Evolutionary conservation across 2,797 vertebrate species (phyloP).

Genomic region (Podarcis siculus): DNA sequence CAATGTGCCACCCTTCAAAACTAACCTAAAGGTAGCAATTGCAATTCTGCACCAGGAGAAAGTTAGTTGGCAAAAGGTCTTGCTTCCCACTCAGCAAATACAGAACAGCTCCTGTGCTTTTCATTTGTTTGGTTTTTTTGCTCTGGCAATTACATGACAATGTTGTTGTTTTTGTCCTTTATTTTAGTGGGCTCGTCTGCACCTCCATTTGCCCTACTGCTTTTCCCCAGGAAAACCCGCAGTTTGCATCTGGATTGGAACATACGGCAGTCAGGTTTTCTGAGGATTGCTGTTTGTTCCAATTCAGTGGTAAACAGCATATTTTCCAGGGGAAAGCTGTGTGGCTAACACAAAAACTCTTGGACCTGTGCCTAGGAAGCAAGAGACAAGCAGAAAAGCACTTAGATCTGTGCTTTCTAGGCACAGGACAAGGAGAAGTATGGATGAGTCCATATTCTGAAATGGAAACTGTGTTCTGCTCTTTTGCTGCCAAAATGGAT

Average conservation of each 20-base stretch:
- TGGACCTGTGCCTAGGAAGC: no score
- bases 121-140: background rate
- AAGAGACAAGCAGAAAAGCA: no score
- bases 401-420: background rate
- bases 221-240: no score
- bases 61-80: background rate
- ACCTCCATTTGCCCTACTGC: no score
- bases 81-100: background rate
- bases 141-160: background rate
- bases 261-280: no score
- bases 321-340: no score
- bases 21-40: background rate
- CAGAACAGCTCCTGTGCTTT: background rate
- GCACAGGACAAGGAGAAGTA: no score
- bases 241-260: no score
- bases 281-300: no score
- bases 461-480: background rate
- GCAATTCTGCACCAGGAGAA: background rate
- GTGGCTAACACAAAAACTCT: no score
- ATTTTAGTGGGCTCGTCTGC: no score
- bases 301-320: no score
- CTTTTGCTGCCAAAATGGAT: background rate
- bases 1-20: background rate
- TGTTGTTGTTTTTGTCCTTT: background rate
- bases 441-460: background rate